phyloP scores from a whole-genome alignment of 2,113 vertebrate species.

The Rutilus rutilus region DNA sequence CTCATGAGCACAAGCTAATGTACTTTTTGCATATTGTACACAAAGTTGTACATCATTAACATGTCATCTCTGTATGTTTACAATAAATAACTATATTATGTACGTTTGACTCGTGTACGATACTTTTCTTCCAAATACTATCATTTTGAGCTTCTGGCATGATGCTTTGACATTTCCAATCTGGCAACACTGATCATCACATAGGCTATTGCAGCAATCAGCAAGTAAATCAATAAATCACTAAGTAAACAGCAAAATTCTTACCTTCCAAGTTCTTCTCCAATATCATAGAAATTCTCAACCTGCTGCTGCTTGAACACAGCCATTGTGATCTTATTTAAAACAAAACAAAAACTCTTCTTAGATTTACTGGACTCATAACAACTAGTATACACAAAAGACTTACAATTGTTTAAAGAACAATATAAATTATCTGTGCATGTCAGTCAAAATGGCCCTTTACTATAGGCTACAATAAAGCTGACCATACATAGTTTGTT shows the following conservation, averaged over 20 bases:
- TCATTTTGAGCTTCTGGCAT: no score
- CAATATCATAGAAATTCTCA: slow-evolving; percentile 89
- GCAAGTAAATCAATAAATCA: neutral
- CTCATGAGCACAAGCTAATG: no score
- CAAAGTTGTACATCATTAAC: no score
- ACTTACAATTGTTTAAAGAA: neutral
- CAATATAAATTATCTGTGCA: neutral
- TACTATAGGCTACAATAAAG: neutral
- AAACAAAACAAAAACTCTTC: neutral
- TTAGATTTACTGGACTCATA: neutral
- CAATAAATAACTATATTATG: no score
- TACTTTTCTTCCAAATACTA: no score
- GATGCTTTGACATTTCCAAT: no score
- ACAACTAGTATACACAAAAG: neutral
- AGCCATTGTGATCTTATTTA: slow-evolving; percentile 76
- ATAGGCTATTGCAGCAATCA: neutral
- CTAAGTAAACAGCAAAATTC: neutral
- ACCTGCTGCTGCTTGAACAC: slow-evolving; percentile 92
- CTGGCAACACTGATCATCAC: no score
- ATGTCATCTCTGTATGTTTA: no score
- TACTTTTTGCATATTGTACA: no score
- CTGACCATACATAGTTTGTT: neutral
- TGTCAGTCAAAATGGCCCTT: neutral
- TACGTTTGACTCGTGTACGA: no score
- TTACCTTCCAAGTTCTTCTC: slow-evolving; percentile 92